Evolutionary conservation across 2,797 vertebrate genomes (phyloP), one percentile per base, ranked within the genome.

Genomic region (Enteromius fasciolatus): DNA sequence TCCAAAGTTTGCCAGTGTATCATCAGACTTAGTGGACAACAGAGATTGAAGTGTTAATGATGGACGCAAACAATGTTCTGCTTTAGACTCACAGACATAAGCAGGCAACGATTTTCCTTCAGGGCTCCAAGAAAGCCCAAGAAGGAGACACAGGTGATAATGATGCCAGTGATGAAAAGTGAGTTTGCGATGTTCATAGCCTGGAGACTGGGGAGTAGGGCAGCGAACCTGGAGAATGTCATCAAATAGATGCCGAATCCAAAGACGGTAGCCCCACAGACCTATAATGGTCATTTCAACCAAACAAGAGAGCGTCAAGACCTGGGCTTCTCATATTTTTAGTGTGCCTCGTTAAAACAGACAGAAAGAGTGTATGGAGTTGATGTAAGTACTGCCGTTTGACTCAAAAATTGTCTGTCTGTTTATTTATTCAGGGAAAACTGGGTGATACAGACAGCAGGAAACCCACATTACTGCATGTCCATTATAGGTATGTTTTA

Each of bases 41-140:
- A 48, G 5, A 48, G 20, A 14, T 9, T 28, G 44, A 48, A 12
- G 10, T 48, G 1, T 36, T 28, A 28, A 10, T 20, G n/a, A 52
- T 14, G 3, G 12, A 36, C 5, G 39, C 10, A 9, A 17, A 52
- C 20, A 28, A 33, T 12, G 36, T 23, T 72, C 6, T 31, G 1
- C 14, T 23, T 25, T 6, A 66, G 14, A 87, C 75, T 5, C 87
- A 95, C 95, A 79, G 91, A 92, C 81, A 95, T 87, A 20, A 95
- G 92, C 9, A 95, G 90, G 57, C 94, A 95, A 81, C 94, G 94
- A 88, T 95, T 95, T 81, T 95, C 94, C 66, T 93, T 95, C 50
- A 95, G 91, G 6, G 95, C 93, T 0, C 94, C 95, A 74, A 95
- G 89, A 85, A 95, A 95, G 6, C 95, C 95, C 75, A 95, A 90